Percentiles rank a stretch among this genome's conserved stretches.
Conservation (phyloP, 2,797 vertebrate species). For the Lophotriccus pileatus region DNA sequence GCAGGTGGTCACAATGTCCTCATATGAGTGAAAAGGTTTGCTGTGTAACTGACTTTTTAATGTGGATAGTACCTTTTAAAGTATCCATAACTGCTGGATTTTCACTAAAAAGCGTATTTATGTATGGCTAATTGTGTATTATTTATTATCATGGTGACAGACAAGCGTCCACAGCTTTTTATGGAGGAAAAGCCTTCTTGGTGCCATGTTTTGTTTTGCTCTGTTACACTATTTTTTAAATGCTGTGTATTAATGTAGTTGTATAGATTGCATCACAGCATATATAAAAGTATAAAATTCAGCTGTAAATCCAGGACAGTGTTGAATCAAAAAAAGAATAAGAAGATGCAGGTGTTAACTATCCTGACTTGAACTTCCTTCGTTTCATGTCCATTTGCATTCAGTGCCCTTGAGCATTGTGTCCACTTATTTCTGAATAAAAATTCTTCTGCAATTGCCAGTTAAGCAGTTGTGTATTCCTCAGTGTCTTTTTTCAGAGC, state of each 20-base stretch:
- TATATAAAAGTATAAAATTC: neutral
- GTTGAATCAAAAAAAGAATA: neutral
- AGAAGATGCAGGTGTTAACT: neutral
- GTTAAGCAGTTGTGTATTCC: neutral
- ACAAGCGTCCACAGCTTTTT: neutral
- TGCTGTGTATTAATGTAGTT: neutral
- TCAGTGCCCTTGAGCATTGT: neutral
- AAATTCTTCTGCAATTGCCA: neutral
- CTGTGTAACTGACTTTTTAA: slow-evolving; percentile 74
- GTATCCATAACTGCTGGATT: slow-evolving; percentile 70
- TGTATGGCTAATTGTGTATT: slow-evolving; percentile 47
- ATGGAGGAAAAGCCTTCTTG: slow-evolving; percentile 64
- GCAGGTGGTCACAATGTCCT: slow-evolving; percentile 68
- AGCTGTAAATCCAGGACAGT: neutral
- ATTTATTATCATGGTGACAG: slow-evolving; percentile 23
- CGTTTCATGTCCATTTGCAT: fast-evolving
- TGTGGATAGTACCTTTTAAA: slow-evolving; percentile 72
- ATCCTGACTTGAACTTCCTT: neutral
- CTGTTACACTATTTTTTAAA: neutral
- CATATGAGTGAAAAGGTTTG: slow-evolving; percentile 75
- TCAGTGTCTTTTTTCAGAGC: neutral
- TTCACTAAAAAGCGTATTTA: slow-evolving; percentile 56
- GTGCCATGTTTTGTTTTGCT: slow-evolving; percentile 80
- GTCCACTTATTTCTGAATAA: neutral
- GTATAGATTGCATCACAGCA: neutral